phyloP scores from a whole-genome alignment of 1,140 invertebrate species.

The Eumaeus atala region DNA sequence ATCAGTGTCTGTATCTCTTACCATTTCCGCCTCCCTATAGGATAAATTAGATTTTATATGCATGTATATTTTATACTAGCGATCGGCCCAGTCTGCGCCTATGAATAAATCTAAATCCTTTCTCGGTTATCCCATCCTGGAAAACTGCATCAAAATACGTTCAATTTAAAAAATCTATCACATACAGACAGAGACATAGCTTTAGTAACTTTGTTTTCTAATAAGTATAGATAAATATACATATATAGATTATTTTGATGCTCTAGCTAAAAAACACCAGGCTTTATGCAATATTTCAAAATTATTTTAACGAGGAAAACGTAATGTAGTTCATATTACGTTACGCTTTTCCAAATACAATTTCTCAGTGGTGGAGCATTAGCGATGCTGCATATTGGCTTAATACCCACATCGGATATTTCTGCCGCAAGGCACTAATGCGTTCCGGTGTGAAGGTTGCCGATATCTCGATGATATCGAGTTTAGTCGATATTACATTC shows the following conservation, averaged over 20 bases:
- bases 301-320: neutral
- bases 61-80: too few species aligned
- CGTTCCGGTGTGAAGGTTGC: neutral
- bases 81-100: too few species aligned
- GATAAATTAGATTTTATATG: too few species aligned
- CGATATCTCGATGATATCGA: constrained; percentile 1
- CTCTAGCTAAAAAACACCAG: neutral
- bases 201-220: too few species aligned
- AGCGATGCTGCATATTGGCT: neutral
- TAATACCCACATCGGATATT: neutral
- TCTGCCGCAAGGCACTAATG: constrained; percentile 4
- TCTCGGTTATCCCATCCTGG: too few species aligned
- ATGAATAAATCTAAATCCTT: too few species aligned
- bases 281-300: neutral
- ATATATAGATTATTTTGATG: neutral
- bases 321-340: neutral
- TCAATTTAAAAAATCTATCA: too few species aligned
- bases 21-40: too few species aligned
- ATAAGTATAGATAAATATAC: too few species aligned
- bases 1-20: too few species aligned
- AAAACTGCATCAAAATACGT: too few species aligned
- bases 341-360: neutral
- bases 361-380: neutral
- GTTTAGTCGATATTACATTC: neutral
- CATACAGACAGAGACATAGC: too few species aligned